Base-by-base conservation (phyloP, 2,113 vertebrate genomes). In the Monopterus albus region DNA sequence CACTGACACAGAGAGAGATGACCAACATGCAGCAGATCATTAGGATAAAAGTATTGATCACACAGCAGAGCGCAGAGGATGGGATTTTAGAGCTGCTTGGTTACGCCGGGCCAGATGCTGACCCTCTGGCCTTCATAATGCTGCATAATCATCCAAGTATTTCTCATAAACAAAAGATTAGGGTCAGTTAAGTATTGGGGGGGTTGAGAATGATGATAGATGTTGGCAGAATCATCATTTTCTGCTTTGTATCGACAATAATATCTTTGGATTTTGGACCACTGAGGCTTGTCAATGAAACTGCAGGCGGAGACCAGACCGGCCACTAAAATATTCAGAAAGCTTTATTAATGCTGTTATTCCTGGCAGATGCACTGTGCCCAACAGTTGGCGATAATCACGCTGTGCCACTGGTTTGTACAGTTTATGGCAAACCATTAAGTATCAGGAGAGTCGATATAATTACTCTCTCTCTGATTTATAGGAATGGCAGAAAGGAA, bases 321-420 rank as follows among this genome's bases (percentile, higher is more conserved):
- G 76, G 64, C 78, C 49, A 15, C 67, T 90, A 81, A 88, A 89
- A 89, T 89, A 87, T 89, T 91, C 87, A 87, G 74, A 72, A 79
- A 83, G 83, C 83, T 82, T 84, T 89, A 80, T 78, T 79, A 88
- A 79, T 18, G 36, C 63, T 35, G 75, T 78, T 86, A 47, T 73
- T 85, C 63, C 72, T 82, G 84, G 82, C 85, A 85, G 75, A 85
- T 75, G 80, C 58, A 63, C 52, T n/a, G 52, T 8, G 50, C 36
- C 43, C 26, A 76, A 77, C 80, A 82, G 82, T 81, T 74, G 72
- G 69, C 20, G 33, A 71, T 73, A 50, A 81, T 81, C 57, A 46
- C 4, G 55, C 74, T 17, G 60, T 14, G 42, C 67, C 58, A 64
- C 47, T 43, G 74, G 52, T 45, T 72, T 40, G 61, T 50, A 33